Conservation (phyloP, 2,113 vertebrate genomes). For the Clarias magur region DNA sequence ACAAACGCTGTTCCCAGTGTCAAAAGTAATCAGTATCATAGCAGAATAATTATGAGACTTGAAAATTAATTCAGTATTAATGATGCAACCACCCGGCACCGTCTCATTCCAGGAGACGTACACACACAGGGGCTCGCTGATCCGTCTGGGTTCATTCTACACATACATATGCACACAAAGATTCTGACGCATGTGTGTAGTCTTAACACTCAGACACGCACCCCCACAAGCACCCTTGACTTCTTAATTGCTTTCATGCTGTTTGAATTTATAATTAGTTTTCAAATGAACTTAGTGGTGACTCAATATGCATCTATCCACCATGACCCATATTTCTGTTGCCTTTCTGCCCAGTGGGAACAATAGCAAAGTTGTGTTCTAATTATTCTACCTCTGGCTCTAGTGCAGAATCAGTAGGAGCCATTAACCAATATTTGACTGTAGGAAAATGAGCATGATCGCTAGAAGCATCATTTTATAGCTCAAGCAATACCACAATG, state of each 20-base stretch:
- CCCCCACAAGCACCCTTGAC: slow-evolving; percentile 11
- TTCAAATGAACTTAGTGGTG: slow-evolving; percentile 38
- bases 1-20: slow-evolving; percentile 28
- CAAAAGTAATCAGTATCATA: slow-evolving; percentile 39
- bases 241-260: slow-evolving; percentile 44
- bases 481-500: background rate
- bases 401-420: slow-evolving; percentile 30
- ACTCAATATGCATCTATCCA: slow-evolving; percentile 32
- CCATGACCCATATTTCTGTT: slow-evolving; percentile 42
- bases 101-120: slow-evolving; percentile 20
- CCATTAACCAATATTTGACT: slow-evolving; percentile 14
- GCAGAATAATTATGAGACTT: slow-evolving; percentile 26
- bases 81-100: slow-evolving; percentile 34
- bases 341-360: slow-evolving; percentile 31
- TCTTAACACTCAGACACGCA: slow-evolving; percentile 28
- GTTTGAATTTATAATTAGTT: slow-evolving; percentile 46
- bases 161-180: slow-evolving; percentile 29
- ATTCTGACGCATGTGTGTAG: slow-evolving; percentile 26
- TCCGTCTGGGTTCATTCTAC: slow-evolving; percentile 16
- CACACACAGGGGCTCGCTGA: background rate
- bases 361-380: slow-evolving; percentile 44
- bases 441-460: slow-evolving; percentile 9
- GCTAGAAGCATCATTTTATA: slow-evolving; percentile 14
- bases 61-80: slow-evolving; percentile 44
- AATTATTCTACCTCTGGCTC: slow-evolving; percentile 39